Evolutionary conservation across 2,888 invertebrate genomes (phyloP).

Genomic region (Limenitis camilla): DNA sequence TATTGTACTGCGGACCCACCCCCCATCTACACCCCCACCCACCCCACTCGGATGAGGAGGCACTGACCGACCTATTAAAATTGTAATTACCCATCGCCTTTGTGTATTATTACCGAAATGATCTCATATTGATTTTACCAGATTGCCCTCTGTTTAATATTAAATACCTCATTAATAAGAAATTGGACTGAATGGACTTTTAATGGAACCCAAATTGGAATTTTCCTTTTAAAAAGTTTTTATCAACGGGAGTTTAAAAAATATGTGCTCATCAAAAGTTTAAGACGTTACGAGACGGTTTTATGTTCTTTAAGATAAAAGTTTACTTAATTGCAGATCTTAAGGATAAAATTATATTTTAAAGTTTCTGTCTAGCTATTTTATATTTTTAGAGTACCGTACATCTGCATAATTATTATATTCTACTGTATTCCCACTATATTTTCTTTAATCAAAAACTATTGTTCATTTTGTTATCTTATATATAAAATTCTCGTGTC

Average conservation of each 20-base stretch:
- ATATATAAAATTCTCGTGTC: too few relatives aligned
- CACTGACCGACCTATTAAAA: constrained; percentile 67
- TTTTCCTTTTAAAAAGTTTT: not conserved
- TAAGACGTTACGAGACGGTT: constrained; percentile 1
- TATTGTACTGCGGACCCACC: constrained; percentile 42
- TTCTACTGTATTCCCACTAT: too few relatives aligned
- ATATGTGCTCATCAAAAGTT: constrained; percentile 6
- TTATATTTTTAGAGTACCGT: not conserved
- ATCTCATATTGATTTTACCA: constrained; percentile 51
- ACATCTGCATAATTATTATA: too few relatives aligned
- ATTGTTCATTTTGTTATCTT: too few relatives aligned
- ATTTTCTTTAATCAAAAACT: too few relatives aligned
- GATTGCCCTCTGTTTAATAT: constrained; percentile 14
- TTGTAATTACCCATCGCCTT: constrained; percentile 61
- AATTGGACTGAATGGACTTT: constrained; percentile 1
- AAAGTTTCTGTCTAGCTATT: not conserved
- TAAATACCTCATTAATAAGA: constrained; percentile 10
- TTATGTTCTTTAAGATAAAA: constrained; percentile 4
- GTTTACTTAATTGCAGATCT: constrained; percentile 6
- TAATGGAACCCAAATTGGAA: not conserved
- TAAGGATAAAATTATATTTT: constrained; percentile 5
- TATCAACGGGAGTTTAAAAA: constrained; percentile 1
- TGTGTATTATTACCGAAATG: constrained; percentile 58
- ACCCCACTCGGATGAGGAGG: constrained; percentile 26
- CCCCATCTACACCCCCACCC: constrained; percentile 23